Percentiles rank a stretch among this genome's conserved stretches.
Evolutionary conservation across 2,888 invertebrate species (phyloP).

Genomic region (Pollenia amentaria): DNA sequence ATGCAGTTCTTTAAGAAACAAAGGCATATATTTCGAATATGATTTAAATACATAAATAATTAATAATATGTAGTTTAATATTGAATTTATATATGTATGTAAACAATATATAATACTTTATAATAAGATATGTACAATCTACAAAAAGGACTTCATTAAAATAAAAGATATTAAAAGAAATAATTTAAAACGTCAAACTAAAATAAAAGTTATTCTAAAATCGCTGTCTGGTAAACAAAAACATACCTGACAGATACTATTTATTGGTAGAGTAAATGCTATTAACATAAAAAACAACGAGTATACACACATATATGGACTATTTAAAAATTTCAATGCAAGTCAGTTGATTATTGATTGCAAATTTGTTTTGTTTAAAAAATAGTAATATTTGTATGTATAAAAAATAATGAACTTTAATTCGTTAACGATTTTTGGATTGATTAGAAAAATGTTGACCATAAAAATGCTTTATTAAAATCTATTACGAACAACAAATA

Average conservation of each 20-base stretch:
- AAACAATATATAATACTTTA: conserved; percentile 66
- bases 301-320: not conserved
- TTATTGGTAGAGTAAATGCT: not conserved
- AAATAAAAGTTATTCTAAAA: conserved; percentile 15
- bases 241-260: not conserved
- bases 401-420: not conserved
- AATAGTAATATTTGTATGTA: not conserved
- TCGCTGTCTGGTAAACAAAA: not conserved
- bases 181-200: conserved; percentile 26
- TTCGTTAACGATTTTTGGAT: no score
- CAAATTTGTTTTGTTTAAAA: not conserved
- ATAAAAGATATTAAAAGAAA: conserved; percentile 11
- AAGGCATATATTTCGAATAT: conserved; percentile 51
- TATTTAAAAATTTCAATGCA: conserved; percentile 5
- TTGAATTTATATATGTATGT: conserved; percentile 54
- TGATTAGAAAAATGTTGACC: no score
- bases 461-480: no score
- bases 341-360: not conserved
- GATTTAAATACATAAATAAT: conserved; percentile 78
- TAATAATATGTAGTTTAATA: conserved; percentile 39
- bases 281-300: conserved; percentile 27
- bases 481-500: no score
- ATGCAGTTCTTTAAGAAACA: conserved; percentile 45
- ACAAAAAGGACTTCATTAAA: conserved; percentile 28
- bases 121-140: conserved; percentile 64